Evolutionary conservation across 2,113 vertebrate species (phyloP).

Genomic region (Geococcyx californianus): DNA sequence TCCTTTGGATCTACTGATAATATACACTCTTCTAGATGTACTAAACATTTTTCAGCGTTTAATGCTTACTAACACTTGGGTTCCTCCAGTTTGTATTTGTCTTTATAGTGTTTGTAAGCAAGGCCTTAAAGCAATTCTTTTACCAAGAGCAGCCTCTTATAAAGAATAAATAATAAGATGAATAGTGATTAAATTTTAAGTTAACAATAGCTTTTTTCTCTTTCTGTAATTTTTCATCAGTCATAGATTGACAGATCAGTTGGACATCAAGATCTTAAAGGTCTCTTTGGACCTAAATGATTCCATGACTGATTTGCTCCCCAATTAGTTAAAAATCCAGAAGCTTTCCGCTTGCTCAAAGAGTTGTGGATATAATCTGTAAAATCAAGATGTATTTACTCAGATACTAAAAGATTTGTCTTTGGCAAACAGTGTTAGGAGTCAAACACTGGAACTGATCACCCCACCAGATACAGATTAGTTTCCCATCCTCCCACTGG

Average conservation of each 20-base stretch:
- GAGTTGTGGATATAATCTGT: background rate
- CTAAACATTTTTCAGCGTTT: background rate
- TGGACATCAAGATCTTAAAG: no score
- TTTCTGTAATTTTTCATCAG: background rate
- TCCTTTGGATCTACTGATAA: background rate
- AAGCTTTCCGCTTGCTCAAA: background rate
- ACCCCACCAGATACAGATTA: background rate
- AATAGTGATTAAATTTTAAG: background rate
- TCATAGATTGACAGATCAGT: background rate
- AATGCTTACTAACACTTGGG: background rate
- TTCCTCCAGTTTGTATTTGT: background rate
- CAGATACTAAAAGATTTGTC: background rate
- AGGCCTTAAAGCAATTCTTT: background rate
- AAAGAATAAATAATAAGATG: background rate
- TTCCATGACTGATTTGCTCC: no score
- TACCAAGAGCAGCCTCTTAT: background rate
- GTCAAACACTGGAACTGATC: background rate
- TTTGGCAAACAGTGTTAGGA: background rate
- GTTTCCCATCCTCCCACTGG: background rate
- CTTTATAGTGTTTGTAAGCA: background rate
- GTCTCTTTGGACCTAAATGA: no score
- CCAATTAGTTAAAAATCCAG: background rate
- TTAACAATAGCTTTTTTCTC: background rate
- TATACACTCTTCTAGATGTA: background rate
- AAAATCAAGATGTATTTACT: background rate